phyloP scores from a whole-genome alignment of 1,140 invertebrate genomes.

The Drusus annulatus region DNA sequence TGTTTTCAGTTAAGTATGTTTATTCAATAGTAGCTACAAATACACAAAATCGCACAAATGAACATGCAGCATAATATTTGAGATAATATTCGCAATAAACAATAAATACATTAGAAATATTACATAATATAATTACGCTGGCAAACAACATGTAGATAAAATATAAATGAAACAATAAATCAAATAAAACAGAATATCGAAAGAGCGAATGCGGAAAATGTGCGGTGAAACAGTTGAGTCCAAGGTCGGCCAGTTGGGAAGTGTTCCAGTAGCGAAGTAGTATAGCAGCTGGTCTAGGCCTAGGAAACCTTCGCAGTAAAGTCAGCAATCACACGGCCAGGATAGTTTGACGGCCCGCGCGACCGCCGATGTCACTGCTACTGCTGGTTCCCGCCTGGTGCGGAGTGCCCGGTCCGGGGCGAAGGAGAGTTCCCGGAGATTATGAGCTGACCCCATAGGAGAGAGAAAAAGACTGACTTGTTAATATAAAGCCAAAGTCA shows the following conservation, averaged over 20 bases:
- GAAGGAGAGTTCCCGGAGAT: neutral
- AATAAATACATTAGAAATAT: neutral
- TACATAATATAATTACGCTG: slow-evolving; percentile 28
- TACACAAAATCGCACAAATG: slow-evolving; percentile 4
- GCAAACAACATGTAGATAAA: neutral
- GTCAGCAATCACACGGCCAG: slow-evolving; percentile 27
- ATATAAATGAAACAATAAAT: slow-evolving; percentile 10
- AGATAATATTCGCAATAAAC: slow-evolving; percentile 23
- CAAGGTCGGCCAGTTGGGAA: slow-evolving; percentile 23
- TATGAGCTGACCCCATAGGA: slow-evolving; percentile 36
- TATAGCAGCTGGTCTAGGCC: neutral
- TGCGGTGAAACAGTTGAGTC: neutral
- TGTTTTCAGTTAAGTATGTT: slow-evolving; percentile 19
- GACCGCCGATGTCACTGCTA: neutral
- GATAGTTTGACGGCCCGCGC: neutral
- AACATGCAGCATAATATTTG: neutral
- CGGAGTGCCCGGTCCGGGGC: too few relatives aligned
- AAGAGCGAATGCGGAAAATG: slow-evolving; percentile 27
- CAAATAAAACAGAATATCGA: neutral
- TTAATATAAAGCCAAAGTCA: slow-evolving; percentile 24
- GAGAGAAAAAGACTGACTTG: slow-evolving; percentile 47
- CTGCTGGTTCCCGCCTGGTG: neutral
- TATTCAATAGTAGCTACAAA: slow-evolving; percentile 10
- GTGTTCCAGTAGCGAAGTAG: neutral
- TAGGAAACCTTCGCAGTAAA: slow-evolving; percentile 18